Percentiles rank a stretch among this genome's conserved stretches.
These are phyloP conservation scores for Pangasius larnaudii DNA, from an alignment of 2,797 vertebrate genomes.

Conservation along the genomic window DNA sequence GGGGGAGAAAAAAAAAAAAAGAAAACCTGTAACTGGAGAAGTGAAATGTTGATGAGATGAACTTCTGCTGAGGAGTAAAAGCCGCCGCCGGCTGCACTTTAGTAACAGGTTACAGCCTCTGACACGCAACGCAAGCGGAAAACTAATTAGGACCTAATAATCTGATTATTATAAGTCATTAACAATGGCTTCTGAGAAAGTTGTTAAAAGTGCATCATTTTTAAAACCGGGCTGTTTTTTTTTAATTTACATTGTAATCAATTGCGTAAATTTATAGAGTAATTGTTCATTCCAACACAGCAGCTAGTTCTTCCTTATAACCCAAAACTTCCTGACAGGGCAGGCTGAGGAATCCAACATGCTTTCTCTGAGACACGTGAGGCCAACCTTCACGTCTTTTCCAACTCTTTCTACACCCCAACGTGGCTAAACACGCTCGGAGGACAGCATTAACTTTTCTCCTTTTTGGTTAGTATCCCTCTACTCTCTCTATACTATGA, in stretches of 20 bases:
- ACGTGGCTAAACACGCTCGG: neutral
- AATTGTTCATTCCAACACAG: too few relatives aligned
- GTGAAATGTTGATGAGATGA: conserved; percentile 65
- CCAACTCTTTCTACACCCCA: neutral
- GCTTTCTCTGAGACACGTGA: neutral
- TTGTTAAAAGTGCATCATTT: neutral
- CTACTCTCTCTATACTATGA: neutral
- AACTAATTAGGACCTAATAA: conserved; percentile 68
- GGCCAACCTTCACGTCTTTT: neutral
- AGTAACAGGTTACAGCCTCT: conserved; percentile 72
- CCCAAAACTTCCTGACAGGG: neutral
- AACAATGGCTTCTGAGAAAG: neutral
- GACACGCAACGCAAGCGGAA: conserved; percentile 59
- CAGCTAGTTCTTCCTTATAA: neutral
- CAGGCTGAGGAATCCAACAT: neutral
- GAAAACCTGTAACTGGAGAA: conserved; percentile 80
- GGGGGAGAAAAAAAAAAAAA: conserved; percentile 42
- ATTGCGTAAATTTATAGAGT: neutral
- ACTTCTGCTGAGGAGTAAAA: conserved; percentile 67
- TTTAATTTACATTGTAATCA: neutral
- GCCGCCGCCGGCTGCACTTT: conserved; percentile 69
- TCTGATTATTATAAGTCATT: neutral
- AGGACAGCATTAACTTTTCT: neutral
- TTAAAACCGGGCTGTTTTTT: neutral
- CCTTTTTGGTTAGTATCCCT: neutral